Evolutionary conservation across 2,797 vertebrate species (phyloP), one percentile per base, ranked within the genome.

Genomic region (Lophius americanus): DNA sequence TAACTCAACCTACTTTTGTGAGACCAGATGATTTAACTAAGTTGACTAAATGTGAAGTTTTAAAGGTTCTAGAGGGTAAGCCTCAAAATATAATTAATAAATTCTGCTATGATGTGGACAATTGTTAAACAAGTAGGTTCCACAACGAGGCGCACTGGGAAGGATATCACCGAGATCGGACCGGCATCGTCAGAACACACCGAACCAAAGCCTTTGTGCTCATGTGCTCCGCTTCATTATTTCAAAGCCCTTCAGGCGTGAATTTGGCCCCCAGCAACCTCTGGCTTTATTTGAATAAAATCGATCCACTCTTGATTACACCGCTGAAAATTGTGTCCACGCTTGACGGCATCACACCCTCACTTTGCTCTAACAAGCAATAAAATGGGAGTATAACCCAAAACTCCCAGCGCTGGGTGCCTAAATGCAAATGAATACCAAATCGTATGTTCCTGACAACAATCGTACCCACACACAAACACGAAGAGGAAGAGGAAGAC

Each of bases 351-450:
- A 59, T 84, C 78, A 76, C 75, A 78, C 76, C 81, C 79, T 85
- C 77, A 84, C 85, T 88, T 78, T 86, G 76, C 73, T 81, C 67
- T 72, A 83, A 85, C 81, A 84, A 86, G 85, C 57, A 73, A 69
- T 64, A 62, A 60, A 55, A 83, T 51, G 63, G 57, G 52, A 74
- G 62, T 52, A 77, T 70, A 74, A 76, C 55, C 32, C 7, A 7
- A 77, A 78, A 55, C 5, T 36, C 4, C 59, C 33, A 37, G 9
- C 0, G 7, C 51, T 13, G 60, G 43, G 23, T 43, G 55, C 43
- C 60, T 48, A 32, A 64, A 70, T 42, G 62, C 46, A 78, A 79
- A 76, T 49, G 64, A 65, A 76, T 9, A 14, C 51, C 60, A 49
- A 46, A 36, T 35, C 1, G 44, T 64, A 52, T 52, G 14, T 56